Percentiles rank a stretch among this genome's conserved stretches.
Conservation (phyloP, 2,113 vertebrate species). For the Paradoxurus hermaphroditus region DNA sequence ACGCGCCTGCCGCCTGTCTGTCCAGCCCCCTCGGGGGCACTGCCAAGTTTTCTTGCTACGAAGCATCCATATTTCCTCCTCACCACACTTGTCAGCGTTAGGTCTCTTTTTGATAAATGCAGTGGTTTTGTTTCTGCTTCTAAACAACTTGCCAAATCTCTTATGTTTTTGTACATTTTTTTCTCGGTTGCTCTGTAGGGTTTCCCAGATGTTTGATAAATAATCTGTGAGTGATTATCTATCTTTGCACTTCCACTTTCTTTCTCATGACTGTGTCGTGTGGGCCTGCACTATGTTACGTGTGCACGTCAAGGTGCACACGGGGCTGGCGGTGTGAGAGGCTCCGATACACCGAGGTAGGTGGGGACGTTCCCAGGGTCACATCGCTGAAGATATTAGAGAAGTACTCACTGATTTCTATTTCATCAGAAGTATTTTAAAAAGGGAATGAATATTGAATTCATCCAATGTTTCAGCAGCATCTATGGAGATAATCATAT, state of each 20-base stretch:
- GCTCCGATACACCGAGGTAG: fast-evolving
- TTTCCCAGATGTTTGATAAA: background rate
- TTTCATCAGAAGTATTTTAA: background rate
- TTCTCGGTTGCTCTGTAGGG: background rate
- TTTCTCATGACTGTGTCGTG: background rate
- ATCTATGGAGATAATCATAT: fast-evolving
- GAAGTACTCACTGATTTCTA: fast-evolving
- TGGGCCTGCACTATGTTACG: no score
- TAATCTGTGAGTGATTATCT: background rate
- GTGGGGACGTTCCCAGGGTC: background rate
- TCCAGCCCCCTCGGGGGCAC: background rate
- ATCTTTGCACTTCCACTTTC: background rate
- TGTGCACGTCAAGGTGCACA: fast-evolving
- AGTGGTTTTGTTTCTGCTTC: background rate
- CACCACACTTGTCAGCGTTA: no score
- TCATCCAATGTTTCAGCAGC: background rate
- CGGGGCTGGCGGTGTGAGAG: fast-evolving
- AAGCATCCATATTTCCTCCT: background rate
- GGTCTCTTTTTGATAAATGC: no score
- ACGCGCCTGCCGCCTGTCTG: background rate
- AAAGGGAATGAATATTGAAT: background rate
- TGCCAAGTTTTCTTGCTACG: fast-evolving
- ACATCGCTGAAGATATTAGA: background rate
- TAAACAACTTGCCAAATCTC: background rate
- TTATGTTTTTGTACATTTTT: background rate